Evolutionary conservation across 1,140 invertebrate genomes (phyloP).

Genomic region (Aphaenogaster ashmeadi): DNA sequence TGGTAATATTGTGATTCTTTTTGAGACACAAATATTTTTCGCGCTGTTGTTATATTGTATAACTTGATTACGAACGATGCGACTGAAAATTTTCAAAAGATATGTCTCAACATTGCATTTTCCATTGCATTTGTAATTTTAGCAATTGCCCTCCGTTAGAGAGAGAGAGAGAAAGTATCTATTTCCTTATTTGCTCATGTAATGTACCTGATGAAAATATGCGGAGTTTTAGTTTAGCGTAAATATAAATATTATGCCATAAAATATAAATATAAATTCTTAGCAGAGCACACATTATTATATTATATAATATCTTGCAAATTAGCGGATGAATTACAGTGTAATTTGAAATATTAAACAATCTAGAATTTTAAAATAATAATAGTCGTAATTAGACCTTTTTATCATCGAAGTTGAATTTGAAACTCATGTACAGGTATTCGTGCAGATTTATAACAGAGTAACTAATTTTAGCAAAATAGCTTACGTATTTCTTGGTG

Average conservation of each 20-base stretch:
- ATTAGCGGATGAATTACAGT: not conserved
- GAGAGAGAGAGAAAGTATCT: not conserved
- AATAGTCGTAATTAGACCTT: not conserved
- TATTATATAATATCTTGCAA: not conserved
- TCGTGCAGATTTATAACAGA: not conserved
- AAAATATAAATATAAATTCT: not conserved
- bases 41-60: not conserved
- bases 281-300: not conserved
- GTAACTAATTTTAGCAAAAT: not conserved
- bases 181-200: not conserved
- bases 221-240: not conserved
- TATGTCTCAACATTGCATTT: not conserved
- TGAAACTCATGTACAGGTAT: not conserved
- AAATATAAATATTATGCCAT: not conserved
- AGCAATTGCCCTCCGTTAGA: not conserved
- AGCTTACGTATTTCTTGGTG: not conserved
- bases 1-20: not conserved
- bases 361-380: not conserved
- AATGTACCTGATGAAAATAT: not conserved
- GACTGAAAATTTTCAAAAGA: slow-evolving; percentile 27
- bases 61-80: not conserved
- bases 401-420: not conserved
- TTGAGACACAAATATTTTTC: not conserved
- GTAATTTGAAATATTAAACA: slow-evolving; percentile 3
- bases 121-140: slow-evolving; percentile 55